phyloP scores from a whole-genome alignment of 2,797 vertebrate genomes.

The Syncerus caffer region DNA sequence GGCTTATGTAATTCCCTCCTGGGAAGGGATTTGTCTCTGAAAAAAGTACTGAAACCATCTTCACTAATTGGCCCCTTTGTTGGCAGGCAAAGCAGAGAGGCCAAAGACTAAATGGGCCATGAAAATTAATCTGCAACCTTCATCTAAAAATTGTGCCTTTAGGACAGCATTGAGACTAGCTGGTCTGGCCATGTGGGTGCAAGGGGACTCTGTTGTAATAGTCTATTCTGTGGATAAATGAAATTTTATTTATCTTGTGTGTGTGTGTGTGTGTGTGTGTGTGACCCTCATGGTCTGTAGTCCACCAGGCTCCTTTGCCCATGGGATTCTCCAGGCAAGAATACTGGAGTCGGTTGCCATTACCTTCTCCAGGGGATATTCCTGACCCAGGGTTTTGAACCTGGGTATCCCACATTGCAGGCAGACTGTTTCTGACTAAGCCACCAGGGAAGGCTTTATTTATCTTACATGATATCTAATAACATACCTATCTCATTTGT shows the following conservation, averaged over 20 bases:
- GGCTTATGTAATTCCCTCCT: background rate
- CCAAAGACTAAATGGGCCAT: background rate
- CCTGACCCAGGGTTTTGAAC: background rate
- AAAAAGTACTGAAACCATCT: conserved; percentile 9
- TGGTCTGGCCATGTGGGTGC: background rate
- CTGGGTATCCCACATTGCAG: background rate
- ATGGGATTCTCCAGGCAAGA: background rate
- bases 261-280: background rate
- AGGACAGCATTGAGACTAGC: background rate
- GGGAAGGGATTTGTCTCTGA: conserved; percentile 40
- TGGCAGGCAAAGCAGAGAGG: conserved; percentile 21
- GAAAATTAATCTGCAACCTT: background rate
- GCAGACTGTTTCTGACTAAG: background rate
- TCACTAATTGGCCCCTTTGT: conserved; percentile 55
- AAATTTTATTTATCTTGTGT: background rate
- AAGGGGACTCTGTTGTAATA: background rate
- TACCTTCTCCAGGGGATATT: background rate
- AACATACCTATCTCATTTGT: background rate
- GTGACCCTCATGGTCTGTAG: background rate
- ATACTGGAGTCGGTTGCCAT: background rate
- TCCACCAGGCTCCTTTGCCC: background rate
- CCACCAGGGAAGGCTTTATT: background rate
- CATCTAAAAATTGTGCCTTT: background rate
- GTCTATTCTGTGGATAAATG: background rate
- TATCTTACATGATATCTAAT: background rate